Base-by-base conservation (phyloP, 2,113 vertebrate species). In the Litocranius walleri region DNA sequence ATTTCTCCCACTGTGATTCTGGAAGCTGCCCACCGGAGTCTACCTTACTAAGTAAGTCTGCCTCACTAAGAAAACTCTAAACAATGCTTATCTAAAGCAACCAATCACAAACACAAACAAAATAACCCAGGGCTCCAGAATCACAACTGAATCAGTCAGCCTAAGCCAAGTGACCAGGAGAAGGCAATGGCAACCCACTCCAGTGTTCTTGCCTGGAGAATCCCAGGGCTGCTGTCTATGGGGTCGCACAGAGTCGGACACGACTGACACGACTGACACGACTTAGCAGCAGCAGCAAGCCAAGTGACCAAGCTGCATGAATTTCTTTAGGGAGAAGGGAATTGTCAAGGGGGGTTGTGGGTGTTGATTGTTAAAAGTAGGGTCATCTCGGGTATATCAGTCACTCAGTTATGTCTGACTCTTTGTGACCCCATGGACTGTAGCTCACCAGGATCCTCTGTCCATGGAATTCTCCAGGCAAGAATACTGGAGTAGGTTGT, bases 321-420 rank as follows among this genome's bases (percentile, higher is more conserved):
- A 56, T 93, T 91, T 90, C 43, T 86, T 96, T 96, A 54, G 61
- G 27, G 56, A 86, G 82, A 93, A 93, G 45, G 19, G 15, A 97
- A 94, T 57, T 64, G 11, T 62, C n/a, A 74, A 91, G 25, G 71
- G 15, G 8, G 17, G 19, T 40, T 93, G 43, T 88, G 33, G 78
- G 2, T 61, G n/a, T 84, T 6, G 13, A 48, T 50, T 54, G 62
- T 82, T 91, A 88, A 95, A 96, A 86, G 77, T 56, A 95, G 29
- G 59, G 27, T 45, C 30, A 15, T n/a, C 29, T 50, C 25, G 0
- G 43, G 23, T 71, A 21, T 40, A 13, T 40, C 67, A 71, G n/a
- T 40, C 67, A 36, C n/a, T 74, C 36, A 43, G 36, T 74, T 36
- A 43, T 25, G 71, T 40, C 71, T 40, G 67, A 74, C 36, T 74